These are phyloP conservation scores for Malacoraja senta DNA, from an alignment of 2,797 vertebrate species.

Conservation along the genomic window DNA sequence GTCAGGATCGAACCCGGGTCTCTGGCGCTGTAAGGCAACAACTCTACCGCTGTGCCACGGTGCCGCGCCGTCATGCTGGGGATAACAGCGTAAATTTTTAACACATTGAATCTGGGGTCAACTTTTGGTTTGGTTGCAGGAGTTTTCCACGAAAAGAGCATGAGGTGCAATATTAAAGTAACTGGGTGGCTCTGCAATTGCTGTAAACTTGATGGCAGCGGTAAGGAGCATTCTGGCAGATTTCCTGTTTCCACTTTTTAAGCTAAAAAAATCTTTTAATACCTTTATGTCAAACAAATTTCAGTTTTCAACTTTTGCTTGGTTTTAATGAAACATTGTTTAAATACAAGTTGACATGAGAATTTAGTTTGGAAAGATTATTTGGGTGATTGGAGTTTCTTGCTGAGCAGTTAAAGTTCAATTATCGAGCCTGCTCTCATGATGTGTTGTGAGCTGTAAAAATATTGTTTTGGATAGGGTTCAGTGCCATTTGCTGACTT, in stretches of 20 bases:
- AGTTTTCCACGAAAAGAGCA: background rate
- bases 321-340: background rate
- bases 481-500: background rate
- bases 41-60: no score
- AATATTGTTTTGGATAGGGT: background rate
- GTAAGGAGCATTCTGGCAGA: background rate
- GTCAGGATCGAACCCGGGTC: no score
- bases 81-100: background rate
- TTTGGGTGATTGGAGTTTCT: background rate
- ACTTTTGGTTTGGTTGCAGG: background rate
- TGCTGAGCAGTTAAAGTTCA: background rate
- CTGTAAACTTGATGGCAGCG: background rate
- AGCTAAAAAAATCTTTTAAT: no score
- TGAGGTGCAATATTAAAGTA: background rate
- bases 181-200: background rate
- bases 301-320: background rate
- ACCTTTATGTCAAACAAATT: background rate
- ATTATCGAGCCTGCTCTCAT: no score
- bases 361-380: background rate
- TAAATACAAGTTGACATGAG: background rate
- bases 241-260: background rate
- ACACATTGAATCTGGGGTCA: background rate
- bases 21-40: no score
- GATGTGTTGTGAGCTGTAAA: background rate
- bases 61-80: slow-evolving; percentile 11